Conservation (phyloP, 2,113 vertebrate genomes). For the Elephas maximus region DNA sequence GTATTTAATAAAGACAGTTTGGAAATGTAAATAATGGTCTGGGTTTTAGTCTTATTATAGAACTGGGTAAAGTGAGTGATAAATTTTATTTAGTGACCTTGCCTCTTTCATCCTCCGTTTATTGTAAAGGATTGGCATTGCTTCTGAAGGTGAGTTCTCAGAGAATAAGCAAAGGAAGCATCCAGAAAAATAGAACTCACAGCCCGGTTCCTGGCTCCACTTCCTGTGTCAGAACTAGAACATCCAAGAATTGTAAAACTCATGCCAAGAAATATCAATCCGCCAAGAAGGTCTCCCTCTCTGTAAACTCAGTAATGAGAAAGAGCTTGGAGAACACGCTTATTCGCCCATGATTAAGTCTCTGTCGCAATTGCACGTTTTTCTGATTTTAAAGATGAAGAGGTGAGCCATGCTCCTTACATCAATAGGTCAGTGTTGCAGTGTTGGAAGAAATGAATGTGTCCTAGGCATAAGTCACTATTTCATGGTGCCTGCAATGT, state of each 20-base stretch:
- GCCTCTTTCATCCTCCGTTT: neutral
- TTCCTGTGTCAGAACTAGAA: neutral
- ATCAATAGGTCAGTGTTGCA: neutral
- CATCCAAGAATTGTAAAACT: neutral
- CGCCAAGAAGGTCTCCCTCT: neutral
- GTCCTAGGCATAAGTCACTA: neutral
- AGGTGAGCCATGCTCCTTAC: neutral
- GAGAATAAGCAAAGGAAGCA: neutral
- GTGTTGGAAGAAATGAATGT: neutral
- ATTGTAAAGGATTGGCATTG: neutral
- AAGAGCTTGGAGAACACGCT: neutral
- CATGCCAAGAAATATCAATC: neutral
- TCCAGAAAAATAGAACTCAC: neutral
- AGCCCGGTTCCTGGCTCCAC: too few relatives aligned
- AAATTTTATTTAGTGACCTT: neutral
- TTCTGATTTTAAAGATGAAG: slow-evolving; percentile 13
- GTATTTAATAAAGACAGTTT: neutral
- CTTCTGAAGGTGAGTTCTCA: neutral
- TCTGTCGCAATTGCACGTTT: neutral
- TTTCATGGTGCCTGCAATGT: neutral
- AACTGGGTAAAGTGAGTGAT: neutral
- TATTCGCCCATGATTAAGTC: neutral
- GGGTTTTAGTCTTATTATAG: neutral
- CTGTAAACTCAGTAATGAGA: neutral
- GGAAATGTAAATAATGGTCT: slow-evolving; percentile 22